These are phyloP conservation scores for Metopolophium dirhodum DNA, from an alignment of 1,140 invertebrate species.

Conservation along the genomic window DNA sequence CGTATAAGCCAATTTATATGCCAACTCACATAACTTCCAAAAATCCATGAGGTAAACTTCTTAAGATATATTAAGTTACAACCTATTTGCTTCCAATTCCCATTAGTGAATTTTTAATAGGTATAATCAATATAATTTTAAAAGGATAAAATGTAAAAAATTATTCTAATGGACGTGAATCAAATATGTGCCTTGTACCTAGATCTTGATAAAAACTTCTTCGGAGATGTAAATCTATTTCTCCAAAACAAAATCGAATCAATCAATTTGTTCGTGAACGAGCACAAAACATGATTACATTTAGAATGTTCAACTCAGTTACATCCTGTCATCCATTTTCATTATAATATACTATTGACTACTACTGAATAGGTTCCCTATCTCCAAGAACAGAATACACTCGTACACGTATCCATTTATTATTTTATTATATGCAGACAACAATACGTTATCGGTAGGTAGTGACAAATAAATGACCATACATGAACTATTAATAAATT, in stretches of 20 bases:
- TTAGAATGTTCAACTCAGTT: not conserved
- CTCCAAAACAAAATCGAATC: not conserved
- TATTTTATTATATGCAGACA: not conserved
- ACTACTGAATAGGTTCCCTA: not conserved
- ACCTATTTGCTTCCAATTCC: no score
- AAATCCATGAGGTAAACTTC: no score
- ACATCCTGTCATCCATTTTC: not conserved
- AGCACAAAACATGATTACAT: constrained; percentile 1
- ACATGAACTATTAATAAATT: not conserved
- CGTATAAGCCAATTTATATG: no score
- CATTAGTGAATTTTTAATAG: no score
- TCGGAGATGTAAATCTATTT: not conserved
- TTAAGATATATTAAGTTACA: no score
- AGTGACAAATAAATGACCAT: not conserved
- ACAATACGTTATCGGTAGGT: not conserved
- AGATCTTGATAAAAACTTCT: not conserved
- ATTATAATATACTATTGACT: constrained; percentile 8
- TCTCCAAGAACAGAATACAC: not conserved
- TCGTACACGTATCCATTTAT: constrained; percentile 7
- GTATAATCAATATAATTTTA: no score
- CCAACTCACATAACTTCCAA: no score
- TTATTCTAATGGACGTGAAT: not conserved
- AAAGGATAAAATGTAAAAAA: no score
- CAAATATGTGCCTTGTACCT: not conserved
- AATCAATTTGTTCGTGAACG: not conserved